Evolutionary conservation across 2,113 vertebrate genomes (phyloP), one percentile per base, ranked within the genome.

Genomic region (Ictalurus furcatus): DNA sequence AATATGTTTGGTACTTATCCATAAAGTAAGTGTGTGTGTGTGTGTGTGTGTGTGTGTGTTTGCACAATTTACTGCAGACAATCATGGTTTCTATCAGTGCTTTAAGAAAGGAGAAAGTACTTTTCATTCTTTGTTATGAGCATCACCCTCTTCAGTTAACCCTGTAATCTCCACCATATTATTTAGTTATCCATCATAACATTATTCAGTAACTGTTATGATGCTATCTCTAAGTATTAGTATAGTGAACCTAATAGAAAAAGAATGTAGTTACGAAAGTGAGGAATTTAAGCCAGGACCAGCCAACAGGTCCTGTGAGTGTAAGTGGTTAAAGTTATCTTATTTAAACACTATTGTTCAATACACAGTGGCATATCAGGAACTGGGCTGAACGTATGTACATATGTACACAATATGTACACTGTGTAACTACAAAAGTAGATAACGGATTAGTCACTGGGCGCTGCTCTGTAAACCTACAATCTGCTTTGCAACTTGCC

Each of bases 1-100:
- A 74, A 80, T 90, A 86, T 78, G 90, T 90, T 90, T 86, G 91
- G 91, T 90, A 87, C 56, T 80, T 87, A 87, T 89, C 86, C 44
- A 37, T 67, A 71, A 91, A 76, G 28, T 81, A 1, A 0, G 48
- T 89, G 61, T 73, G 28, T 30, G 81, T 78, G 19, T 59, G 44
- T n/a, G 80, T 74, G 73, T 85, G 58, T 69, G 44, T 23, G 28
- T 40, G 81, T 87, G 73, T 85, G 88, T 90, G 54, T 56, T 21
- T n/a, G 63, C 84, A 74, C 30, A 86, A 25, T 59, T 86, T 86
- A 61, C 30, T 86, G 34, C 71, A 78, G 73, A 78, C n/a, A 59
- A 87, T 87, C 73, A 44, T 76, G 37, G 6, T 58, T 58, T 23
- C 19, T 58, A 59, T 65, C 2, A 34, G n/a, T 25, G 6, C 52